Base-by-base conservation (phyloP, 2,113 vertebrate genomes). In the Spermophilus dauricus region DNA sequence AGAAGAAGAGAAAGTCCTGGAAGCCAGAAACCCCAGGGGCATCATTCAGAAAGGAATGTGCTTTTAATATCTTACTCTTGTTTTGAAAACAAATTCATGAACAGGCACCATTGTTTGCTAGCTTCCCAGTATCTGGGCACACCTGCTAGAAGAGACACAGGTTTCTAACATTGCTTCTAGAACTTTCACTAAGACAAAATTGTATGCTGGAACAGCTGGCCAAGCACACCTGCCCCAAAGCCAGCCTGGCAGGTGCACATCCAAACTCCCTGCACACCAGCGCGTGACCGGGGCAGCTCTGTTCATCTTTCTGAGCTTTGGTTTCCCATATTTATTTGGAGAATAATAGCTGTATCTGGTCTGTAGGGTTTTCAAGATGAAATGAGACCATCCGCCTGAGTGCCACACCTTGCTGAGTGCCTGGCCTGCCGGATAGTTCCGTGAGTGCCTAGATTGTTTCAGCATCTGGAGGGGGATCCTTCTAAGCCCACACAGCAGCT, bases 191-290 rank as follows among this genome's bases (percentile, higher is more conserved):
- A 45, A 45, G 37, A 48, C 28, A 42, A 63, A 34, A 58, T 11
- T 8, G 7, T 22, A 20, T 8, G 8, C 63, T 26, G 10, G 61
- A 30, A 32, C 8, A 26, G 34, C 51, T 3, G 70, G 26, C 37
- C 1, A 0, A 4, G 45, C 30, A 2, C 26, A 12, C 5, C 32
- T 39, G n/a, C 10, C 2, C 4, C 53, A 16, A 8, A 45, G n/a
- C 3, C 0, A 17, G 56, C 37, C 91, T 14, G 8, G 28, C 4
- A 22, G 61, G 56, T 20, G 28, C 7, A 84, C 65, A 77, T 24
- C 45, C 48, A n/a, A 42, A 22, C 51, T 72, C 51, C 42, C 24
- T 37, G n/a, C 1, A 18, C 48, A 34, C 67, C 10, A 45, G 37
- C 20, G 0, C 5, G 11, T 22, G 73, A 22, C n/a, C 39, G 70